These are phyloP conservation scores for Ypsolopha scabrella DNA, from an alignment of 2,888 invertebrate genomes.

Conservation along the genomic window DNA sequence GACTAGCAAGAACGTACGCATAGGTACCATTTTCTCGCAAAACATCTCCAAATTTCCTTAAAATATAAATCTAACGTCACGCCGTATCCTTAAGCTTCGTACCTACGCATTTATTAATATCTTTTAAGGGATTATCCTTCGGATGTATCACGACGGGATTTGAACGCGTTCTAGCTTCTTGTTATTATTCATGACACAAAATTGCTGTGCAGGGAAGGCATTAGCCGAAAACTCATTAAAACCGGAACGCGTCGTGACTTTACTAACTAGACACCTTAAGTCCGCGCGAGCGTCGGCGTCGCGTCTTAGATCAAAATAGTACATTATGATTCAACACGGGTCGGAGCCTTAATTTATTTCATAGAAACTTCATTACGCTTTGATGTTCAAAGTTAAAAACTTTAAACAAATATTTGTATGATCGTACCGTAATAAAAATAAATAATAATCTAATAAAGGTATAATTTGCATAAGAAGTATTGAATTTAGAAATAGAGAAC, in stretches of 20 bases:
- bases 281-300: slow-evolving; percentile 54
- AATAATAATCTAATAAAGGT: too few species aligned
- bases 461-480: too few species aligned
- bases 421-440: too few species aligned
- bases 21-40: too few species aligned
- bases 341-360: too few species aligned
- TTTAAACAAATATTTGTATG: too few species aligned
- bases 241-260: slow-evolving; percentile 63
- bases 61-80: not conserved
- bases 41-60: not conserved
- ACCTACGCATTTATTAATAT: slow-evolving; percentile 1
- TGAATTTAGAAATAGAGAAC: too few species aligned
- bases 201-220: slow-evolving; percentile 59
- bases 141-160: slow-evolving; percentile 2
- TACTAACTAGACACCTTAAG: slow-evolving; percentile 68
- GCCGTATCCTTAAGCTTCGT: not conserved
- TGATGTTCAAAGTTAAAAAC: too few species aligned
- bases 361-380: too few species aligned
- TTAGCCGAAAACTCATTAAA: slow-evolving; percentile 69
- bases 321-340: not conserved
- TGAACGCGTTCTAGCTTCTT: not conserved
- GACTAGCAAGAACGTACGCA: too few species aligned
- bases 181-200: slow-evolving; percentile 60
- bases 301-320: not conserved
- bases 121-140: slow-evolving; percentile 1